Conservation (phyloP, 92 coral and sea anemone species). For the Porites evermanni region DNA sequence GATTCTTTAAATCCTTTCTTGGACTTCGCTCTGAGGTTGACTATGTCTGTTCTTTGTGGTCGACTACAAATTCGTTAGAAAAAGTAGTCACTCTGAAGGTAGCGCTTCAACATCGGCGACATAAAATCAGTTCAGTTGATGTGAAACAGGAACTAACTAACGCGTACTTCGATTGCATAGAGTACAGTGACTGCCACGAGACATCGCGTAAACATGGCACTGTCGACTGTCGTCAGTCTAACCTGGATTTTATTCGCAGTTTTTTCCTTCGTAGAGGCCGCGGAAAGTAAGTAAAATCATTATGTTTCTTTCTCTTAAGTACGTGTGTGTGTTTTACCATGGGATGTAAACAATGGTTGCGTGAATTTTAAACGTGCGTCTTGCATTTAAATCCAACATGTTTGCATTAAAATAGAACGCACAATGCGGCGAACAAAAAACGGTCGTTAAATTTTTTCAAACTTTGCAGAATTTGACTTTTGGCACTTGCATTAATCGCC, state of each 20-base stretch:
- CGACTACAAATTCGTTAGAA: background rate
- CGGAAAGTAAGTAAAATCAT: constrained; percentile 17
- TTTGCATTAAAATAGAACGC: background rate
- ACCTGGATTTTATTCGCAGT: constrained; percentile 19
- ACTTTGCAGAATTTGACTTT: background rate
- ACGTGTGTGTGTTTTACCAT: background rate
- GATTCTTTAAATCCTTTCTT: too few relatives aligned
- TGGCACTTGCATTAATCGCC: background rate
- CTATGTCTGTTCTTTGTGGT: background rate
- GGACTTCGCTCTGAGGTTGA: background rate
- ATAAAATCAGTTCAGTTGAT: background rate
- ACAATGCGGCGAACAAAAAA: background rate
- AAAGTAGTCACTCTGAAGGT: background rate
- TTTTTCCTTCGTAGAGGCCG: background rate
- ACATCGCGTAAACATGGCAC: constrained; percentile 2
- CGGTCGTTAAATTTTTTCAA: background rate
- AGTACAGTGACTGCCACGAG: background rate
- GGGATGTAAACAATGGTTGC: constrained; percentile 4
- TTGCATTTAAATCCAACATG: background rate
- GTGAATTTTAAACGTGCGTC: background rate
- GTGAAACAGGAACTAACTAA: background rate
- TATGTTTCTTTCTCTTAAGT: background rate
- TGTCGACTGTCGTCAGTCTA: background rate
- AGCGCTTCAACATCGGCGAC: background rate
- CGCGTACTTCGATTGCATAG: too few relatives aligned